Percentiles rank a stretch among this genome's conserved stretches.
Conservation (phyloP, 2,888 invertebrate species). For the Ecliptopera silaceata region DNA sequence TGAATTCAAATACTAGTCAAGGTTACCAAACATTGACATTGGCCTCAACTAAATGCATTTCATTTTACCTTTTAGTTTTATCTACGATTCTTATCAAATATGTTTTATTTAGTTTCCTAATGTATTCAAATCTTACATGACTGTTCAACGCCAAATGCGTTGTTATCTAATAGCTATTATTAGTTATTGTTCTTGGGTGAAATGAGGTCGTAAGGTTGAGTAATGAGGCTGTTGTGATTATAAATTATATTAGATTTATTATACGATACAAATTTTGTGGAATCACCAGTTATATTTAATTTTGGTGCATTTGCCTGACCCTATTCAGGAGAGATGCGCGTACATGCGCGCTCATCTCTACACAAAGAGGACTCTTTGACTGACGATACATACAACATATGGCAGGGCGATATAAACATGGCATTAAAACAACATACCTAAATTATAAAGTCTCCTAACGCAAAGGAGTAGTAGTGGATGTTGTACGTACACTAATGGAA, state of each 20-base stretch:
- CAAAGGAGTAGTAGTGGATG: too few species aligned
- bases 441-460: too few species aligned
- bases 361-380: conserved; percentile 14
- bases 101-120: not conserved
- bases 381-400: conserved; percentile 3
- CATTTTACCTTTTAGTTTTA: conserved; percentile 16
- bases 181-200: not conserved
- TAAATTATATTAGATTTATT: not conserved
- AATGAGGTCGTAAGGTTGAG: conserved; percentile 5
- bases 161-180: conserved; percentile 11
- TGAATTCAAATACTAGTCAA: conserved; percentile 2
- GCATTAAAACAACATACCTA: not conserved
- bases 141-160: not conserved
- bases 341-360: conserved; percentile 5
- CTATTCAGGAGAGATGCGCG: conserved; percentile 16
- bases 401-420: not conserved
- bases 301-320: conserved; percentile 30
- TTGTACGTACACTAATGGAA: not conserved
- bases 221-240: not conserved
- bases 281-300: too few species aligned
- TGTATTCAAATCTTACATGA: not conserved
- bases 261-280: not conserved
- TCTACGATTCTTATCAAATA: not conserved
- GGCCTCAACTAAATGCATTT: conserved; percentile 27
- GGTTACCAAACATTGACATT: conserved; percentile 17